Percentiles rank a stretch among this genome's conserved stretches.
These are phyloP conservation scores for Ephialtes manifestator DNA, from an alignment of 2,888 invertebrate species.

Conservation along the genomic window DNA sequence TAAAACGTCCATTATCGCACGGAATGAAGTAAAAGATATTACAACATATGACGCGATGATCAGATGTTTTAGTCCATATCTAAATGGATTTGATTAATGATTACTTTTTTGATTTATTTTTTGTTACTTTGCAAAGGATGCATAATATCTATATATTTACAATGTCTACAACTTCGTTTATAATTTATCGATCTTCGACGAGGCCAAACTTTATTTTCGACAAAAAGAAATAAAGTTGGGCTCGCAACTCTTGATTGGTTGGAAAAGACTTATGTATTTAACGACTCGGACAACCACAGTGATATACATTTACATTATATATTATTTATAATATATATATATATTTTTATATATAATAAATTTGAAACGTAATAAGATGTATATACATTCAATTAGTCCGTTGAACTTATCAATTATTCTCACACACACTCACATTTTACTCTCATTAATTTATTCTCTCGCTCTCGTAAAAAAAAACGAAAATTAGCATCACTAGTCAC, in stretches of 20 bases:
- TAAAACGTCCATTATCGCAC: too few species aligned
- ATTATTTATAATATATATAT: constrained; percentile 28
- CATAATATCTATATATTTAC: constrained; percentile 47
- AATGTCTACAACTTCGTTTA: constrained; percentile 44
- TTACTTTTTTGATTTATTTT: constrained; percentile 3
- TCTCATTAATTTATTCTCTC: not conserved
- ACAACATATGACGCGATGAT: not conserved
- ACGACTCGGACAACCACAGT: constrained; percentile 54
- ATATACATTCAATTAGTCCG: constrained; percentile 57
- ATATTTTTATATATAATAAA: constrained; percentile 38
- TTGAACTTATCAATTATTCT: constrained; percentile 41
- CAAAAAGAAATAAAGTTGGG: constrained; percentile 16
- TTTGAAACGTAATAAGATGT: constrained; percentile 55
- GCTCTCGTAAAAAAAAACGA: constrained; percentile 7
- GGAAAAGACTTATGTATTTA: constrained; percentile 43
- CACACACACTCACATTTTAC: constrained; percentile 8
- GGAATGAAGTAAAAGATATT: too few species aligned
- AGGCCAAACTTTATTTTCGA: constrained; percentile 23
- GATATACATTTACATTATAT: constrained; percentile 59
- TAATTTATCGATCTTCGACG: constrained; percentile 23
- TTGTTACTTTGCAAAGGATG: constrained; percentile 32
- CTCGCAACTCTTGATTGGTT: constrained; percentile 35
- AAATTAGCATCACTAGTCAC: constrained; percentile 11
- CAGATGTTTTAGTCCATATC: constrained; percentile 17
- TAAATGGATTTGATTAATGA: constrained; percentile 26